These are phyloP conservation scores for Strigops habroptila DNA, from an alignment of 2,113 vertebrate genomes.

Conservation along the genomic window DNA sequence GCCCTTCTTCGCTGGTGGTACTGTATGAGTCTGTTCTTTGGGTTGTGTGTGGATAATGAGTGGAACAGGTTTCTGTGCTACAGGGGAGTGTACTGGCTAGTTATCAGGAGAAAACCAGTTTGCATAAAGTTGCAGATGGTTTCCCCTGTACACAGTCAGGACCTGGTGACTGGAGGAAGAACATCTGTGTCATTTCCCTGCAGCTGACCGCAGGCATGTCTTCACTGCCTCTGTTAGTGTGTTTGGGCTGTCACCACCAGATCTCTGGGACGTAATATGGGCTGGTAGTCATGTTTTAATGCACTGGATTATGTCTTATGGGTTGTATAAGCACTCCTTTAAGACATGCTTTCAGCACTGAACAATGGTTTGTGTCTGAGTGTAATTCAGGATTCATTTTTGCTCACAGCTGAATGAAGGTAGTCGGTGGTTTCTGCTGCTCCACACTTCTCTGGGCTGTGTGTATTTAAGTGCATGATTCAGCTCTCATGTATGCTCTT, in stretches of 20 bases:
- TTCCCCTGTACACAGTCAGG: not conserved
- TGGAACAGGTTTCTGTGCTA: not conserved
- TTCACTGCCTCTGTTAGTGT: not conserved
- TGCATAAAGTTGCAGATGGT: slow-evolving; percentile 6
- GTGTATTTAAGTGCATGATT: slow-evolving; percentile 4
- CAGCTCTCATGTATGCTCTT: not conserved
- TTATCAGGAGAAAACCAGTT: not conserved
- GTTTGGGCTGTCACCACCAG: not conserved
- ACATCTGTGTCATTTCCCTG: slow-evolving; percentile 41
- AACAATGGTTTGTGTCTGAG: not conserved
- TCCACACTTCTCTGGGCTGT: not conserved
- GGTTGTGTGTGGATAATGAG: not conserved
- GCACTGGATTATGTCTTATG: not conserved
- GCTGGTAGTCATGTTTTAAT: not conserved
- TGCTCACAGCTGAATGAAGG: not conserved
- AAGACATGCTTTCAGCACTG: not conserved
- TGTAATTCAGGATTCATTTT: not conserved
- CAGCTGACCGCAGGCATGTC: slow-evolving; percentile 30
- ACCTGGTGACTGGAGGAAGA: slow-evolving; percentile 5
- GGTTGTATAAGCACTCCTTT: not conserved
- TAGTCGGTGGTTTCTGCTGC: not conserved
- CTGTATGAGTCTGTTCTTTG: not conserved
- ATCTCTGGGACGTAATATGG: not conserved
- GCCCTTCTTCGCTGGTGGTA: not conserved
- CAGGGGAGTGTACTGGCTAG: not conserved